Conservation (phyloP, 2,797 vertebrate species). For the Notolabrus celidotus region DNA sequence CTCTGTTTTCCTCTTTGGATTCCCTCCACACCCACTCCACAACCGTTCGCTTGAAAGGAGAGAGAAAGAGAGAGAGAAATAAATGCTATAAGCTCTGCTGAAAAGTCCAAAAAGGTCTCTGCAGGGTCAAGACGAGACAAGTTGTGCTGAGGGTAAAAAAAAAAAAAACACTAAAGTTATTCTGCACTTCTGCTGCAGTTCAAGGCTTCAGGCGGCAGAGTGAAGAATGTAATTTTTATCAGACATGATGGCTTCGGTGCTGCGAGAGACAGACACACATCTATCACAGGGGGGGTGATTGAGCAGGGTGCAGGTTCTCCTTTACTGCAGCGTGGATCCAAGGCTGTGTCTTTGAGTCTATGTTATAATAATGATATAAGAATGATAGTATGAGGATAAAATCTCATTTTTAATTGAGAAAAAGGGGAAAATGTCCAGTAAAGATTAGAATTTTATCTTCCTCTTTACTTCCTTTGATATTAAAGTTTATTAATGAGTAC, state of each 20-base stretch:
- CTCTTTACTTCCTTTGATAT: too few species aligned
- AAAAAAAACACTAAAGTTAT: neutral
- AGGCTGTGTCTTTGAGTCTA: too few species aligned
- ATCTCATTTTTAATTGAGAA: too few species aligned
- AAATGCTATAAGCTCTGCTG: slow-evolving; percentile 17
- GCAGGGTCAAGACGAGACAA: slow-evolving; percentile 16
- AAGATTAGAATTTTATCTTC: too few species aligned
- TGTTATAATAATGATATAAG: too few species aligned
- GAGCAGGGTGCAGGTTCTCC: too few species aligned
- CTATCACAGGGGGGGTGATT: neutral
- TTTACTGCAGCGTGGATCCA: too few species aligned
- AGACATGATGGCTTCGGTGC: slow-evolving; percentile 19
- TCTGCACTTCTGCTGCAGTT: slow-evolving; percentile 12
- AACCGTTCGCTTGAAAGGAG: neutral
- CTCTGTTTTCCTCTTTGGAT: neutral
- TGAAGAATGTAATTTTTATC: slow-evolving; percentile 7
- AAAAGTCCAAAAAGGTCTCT: slow-evolving; percentile 30
- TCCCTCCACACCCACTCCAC: neutral
- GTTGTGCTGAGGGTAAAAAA: slow-evolving; percentile 11
- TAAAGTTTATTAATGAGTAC: too few species aligned
- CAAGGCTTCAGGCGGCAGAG: too few species aligned
- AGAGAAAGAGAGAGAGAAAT: too few species aligned
- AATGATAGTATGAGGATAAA: too few species aligned
- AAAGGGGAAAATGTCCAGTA: too few species aligned
- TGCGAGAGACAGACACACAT: neutral